phyloP scores from a whole-genome alignment of 37 sponge, comb jelly and placozoan species.

The Lycopodina hypogea region DNA sequence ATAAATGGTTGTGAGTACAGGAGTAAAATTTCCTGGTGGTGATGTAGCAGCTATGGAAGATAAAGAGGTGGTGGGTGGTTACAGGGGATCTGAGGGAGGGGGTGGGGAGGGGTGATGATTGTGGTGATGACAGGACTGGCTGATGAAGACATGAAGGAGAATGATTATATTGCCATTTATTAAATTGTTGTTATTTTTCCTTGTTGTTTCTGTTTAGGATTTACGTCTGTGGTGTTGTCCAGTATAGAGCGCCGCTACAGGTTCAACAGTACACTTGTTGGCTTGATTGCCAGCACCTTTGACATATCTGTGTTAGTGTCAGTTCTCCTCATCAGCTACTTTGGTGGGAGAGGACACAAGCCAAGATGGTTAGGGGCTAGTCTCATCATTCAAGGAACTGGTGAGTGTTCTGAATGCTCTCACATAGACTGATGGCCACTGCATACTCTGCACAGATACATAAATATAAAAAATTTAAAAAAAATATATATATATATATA shows the following conservation, averaged over 20 bases:
- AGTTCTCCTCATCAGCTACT: conserved; percentile 73
- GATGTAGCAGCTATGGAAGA: no score
- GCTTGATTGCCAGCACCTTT: conserved; percentile 60
- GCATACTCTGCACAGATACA: not conserved
- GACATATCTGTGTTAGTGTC: conserved; percentile 58
- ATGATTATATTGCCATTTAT: no score
- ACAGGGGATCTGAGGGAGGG: no score
- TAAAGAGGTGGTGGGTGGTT: no score
- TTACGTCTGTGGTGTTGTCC: conserved; percentile 67
- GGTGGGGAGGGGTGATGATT: no score
- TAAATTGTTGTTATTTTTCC: not conserved
- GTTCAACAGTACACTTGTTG: conserved; percentile 56
- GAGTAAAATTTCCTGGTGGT: no score
- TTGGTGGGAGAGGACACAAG: conserved; percentile 81
- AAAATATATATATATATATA: not conserved
- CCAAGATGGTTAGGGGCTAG: conserved; percentile 72
- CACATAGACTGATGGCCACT: no score
- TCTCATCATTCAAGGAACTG: conserved; percentile 56
- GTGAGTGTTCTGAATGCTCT: not conserved
- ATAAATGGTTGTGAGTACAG: no score
- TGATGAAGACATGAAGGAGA: not conserved
- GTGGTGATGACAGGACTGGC: not conserved
- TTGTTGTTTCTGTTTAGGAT: conserved; percentile 27
- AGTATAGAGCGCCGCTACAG: conserved; percentile 69
- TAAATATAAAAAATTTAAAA: no score